phyloP scores from a whole-genome alignment of 1,140 invertebrate genomes.

The Drosophila watanabei region DNA sequence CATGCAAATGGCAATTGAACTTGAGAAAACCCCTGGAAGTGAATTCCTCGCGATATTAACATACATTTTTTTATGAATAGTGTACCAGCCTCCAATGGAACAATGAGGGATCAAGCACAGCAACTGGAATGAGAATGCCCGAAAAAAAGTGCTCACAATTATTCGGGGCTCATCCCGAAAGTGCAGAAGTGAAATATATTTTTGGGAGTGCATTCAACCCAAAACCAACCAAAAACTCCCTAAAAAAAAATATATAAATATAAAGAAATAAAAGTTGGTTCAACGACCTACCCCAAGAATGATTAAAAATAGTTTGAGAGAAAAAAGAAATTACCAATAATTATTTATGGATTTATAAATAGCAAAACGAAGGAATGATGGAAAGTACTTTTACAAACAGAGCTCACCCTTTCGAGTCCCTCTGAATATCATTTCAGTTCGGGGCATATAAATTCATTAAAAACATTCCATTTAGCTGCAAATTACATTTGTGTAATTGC shows the following conservation, averaged over 20 bases:
- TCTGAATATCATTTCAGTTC: constrained; percentile 11
- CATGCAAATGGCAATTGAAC: constrained; percentile 55
- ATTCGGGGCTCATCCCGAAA: constrained; percentile 7
- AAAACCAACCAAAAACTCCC: constrained; percentile 6
- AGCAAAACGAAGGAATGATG: neutral
- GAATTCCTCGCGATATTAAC: constrained; percentile 40
- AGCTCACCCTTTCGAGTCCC: neutral
- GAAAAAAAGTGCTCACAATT: constrained; percentile 22
- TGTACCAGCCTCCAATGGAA: constrained; percentile 50
- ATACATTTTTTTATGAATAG: constrained; percentile 51
- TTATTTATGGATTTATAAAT: constrained; percentile 6
- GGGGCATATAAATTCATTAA: constrained; percentile 74
- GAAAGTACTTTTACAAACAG: neutral
- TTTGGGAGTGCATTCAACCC: constrained; percentile 52
- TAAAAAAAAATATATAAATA: neutral
- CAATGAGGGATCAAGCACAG: constrained; percentile 23
- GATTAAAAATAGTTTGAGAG: constrained; percentile 32
- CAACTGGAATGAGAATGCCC: constrained; percentile 33
- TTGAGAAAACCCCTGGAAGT: constrained; percentile 57
- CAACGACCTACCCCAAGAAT: constrained; percentile 64
- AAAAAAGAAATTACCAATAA: constrained; percentile 13
- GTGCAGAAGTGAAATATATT: constrained; percentile 38
- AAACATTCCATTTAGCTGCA: constrained; percentile 76
- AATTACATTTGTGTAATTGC: constrained; percentile 77
- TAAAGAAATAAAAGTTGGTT: constrained; percentile 35